These are phyloP conservation scores for Labeo catla DNA, from an alignment of 2,113 vertebrate genomes.

Conservation along the genomic window DNA sequence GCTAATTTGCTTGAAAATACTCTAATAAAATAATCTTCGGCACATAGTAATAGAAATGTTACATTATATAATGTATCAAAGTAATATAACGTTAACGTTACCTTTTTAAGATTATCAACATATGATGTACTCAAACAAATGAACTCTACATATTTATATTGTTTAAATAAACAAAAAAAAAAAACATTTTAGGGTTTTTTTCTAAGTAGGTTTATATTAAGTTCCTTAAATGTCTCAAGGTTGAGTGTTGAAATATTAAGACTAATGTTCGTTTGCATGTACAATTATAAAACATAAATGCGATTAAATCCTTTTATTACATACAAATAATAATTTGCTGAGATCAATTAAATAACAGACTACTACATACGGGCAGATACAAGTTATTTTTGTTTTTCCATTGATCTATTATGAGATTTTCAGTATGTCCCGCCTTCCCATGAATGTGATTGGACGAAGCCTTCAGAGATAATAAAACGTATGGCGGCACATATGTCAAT, in stretches of 20 bases:
- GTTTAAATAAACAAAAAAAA: background rate
- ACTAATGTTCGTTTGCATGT: background rate
- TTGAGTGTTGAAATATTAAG: background rate
- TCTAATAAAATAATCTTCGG: background rate
- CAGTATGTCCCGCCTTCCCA: conserved; percentile 42
- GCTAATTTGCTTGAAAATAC: background rate
- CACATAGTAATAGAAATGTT: background rate
- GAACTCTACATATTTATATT: background rate
- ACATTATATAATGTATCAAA: background rate
- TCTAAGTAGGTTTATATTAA: background rate
- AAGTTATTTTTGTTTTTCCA: background rate
- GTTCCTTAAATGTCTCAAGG: background rate
- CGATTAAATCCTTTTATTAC: background rate
- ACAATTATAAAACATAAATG: background rate
- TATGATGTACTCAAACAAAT: background rate
- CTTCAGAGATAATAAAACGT: background rate
- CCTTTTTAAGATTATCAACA: background rate
- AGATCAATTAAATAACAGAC: background rate
- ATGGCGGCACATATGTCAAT: conserved; percentile 60
- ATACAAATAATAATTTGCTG: background rate
- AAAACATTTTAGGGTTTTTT: too few species aligned
- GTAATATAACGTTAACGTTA: background rate
- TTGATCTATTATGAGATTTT: background rate
- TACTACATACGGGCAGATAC: too few species aligned
- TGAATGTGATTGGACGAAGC: conserved; percentile 57